These are phyloP conservation scores for Felis chaus DNA, from an alignment of 2,113 vertebrate species.

Conservation along the genomic window DNA sequence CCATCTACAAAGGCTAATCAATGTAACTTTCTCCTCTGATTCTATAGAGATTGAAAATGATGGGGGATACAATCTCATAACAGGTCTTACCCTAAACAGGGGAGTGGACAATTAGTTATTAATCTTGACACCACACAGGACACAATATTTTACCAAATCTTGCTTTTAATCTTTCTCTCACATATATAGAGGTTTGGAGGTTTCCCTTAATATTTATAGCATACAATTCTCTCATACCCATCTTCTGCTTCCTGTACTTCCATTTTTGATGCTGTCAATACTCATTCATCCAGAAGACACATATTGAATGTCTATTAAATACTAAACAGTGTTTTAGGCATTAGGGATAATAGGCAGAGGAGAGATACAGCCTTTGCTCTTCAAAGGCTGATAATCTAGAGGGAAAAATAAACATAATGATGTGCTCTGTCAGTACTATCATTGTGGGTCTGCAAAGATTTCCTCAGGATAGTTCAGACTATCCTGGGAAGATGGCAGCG, in stretches of 20 bases:
- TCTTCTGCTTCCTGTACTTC: neutral
- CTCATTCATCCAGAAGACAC: neutral
- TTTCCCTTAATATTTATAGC: neutral
- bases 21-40: neutral
- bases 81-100: neutral
- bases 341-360: neutral
- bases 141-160: neutral
- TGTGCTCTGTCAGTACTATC: neutral
- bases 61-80: no score
- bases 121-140: neutral
- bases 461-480: no score
- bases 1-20: neutral
- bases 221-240: neutral
- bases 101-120: neutral
- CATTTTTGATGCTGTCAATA: neutral
- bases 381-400: neutral
- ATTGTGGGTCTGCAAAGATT: neutral
- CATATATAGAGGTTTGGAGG: neutral
- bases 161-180: neutral
- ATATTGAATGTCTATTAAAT: neutral
- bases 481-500: no score
- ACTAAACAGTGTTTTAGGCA: neutral
- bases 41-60: neutral
- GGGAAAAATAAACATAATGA: neutral
- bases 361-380: neutral